Percentiles rank a stretch among this genome's conserved stretches.
These are phyloP conservation scores for Cheilosia vulpina DNA, from an alignment of 2,888 invertebrate species.

Conservation along the genomic window DNA sequence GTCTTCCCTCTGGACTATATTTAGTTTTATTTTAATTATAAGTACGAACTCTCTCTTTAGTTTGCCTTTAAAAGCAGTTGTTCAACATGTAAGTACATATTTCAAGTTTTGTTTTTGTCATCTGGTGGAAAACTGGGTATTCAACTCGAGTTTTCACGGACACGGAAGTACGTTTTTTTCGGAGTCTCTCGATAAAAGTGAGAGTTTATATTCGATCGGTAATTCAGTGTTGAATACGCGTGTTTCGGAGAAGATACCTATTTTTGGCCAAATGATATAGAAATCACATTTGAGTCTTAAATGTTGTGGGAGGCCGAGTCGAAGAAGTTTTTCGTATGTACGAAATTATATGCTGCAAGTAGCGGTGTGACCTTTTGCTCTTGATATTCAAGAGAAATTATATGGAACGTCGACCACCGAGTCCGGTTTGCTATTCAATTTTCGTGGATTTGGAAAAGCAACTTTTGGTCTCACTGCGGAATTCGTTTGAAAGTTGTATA, in stretches of 20 bases:
- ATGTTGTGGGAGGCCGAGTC: conserved; percentile 25
- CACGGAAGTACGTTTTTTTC: conserved; percentile 9
- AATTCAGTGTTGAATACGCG: conserved; percentile 14
- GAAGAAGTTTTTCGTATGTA: conserved; percentile 2
- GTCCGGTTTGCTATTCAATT: conserved; percentile 34
- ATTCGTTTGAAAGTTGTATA: background rate
- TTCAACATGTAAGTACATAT: conserved; percentile 70
- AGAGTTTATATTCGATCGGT: conserved; percentile 6
- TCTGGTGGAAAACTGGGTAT: background rate
- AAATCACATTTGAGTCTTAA: background rate
- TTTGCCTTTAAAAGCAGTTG: conserved; percentile 76
- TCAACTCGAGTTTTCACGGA: conserved; percentile 28
- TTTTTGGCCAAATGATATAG: conserved; percentile 13
- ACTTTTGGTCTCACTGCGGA: conserved; percentile 34
- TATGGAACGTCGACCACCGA: background rate
- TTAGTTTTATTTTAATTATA: conserved; percentile 7
- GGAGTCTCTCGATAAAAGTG: conserved; percentile 10
- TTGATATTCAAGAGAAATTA: conserved; percentile 18
- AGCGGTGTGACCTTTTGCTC: conserved; percentile 55
- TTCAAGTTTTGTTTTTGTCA: background rate
- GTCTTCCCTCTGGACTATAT: conserved; percentile 11
- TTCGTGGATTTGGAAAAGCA: background rate
- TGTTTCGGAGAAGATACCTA: background rate
- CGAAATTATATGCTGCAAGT: background rate
- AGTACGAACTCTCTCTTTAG: conserved; percentile 20